phyloP scores from a whole-genome alignment of 2,113 vertebrate genomes.

The Callocephalon fimbriatum region DNA sequence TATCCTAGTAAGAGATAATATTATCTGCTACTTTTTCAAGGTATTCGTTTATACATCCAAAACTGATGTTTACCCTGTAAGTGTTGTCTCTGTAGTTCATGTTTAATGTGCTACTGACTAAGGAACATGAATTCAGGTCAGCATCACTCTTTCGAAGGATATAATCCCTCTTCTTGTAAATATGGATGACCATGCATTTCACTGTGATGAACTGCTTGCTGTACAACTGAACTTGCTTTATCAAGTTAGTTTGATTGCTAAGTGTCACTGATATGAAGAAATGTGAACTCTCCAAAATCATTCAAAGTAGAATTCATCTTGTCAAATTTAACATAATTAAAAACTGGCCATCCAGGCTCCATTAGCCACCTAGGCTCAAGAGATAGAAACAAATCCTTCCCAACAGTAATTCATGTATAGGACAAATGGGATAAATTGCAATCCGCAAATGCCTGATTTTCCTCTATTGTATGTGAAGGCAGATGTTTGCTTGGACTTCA shows the following conservation, averaged over 20 bases:
- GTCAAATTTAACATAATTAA: background rate
- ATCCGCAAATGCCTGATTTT: background rate
- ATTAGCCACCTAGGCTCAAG: background rate
- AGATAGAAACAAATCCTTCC: background rate
- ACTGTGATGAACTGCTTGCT: background rate
- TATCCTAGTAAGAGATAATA: background rate
- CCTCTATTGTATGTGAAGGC: background rate
- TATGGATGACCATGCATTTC: background rate
- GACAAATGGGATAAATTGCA: background rate
- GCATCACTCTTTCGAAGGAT: background rate
- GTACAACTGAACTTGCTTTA: background rate
- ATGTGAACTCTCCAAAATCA: background rate
- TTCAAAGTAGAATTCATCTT: background rate
- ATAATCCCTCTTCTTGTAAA: background rate
- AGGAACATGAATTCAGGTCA: background rate
- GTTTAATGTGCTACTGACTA: background rate
- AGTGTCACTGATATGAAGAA: background rate
- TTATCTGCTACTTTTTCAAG: background rate
- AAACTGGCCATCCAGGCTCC: background rate
- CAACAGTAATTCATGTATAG: background rate
- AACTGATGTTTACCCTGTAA: background rate
- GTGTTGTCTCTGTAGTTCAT: background rate
- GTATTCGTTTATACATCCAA: background rate
- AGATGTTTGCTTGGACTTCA: background rate
- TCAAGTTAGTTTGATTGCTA: background rate